Percentiles rank a stretch among this genome's conserved stretches.
phyloP scores from a whole-genome alignment of 2,113 vertebrate species.

The Gnathonemus longibarbis region DNA sequence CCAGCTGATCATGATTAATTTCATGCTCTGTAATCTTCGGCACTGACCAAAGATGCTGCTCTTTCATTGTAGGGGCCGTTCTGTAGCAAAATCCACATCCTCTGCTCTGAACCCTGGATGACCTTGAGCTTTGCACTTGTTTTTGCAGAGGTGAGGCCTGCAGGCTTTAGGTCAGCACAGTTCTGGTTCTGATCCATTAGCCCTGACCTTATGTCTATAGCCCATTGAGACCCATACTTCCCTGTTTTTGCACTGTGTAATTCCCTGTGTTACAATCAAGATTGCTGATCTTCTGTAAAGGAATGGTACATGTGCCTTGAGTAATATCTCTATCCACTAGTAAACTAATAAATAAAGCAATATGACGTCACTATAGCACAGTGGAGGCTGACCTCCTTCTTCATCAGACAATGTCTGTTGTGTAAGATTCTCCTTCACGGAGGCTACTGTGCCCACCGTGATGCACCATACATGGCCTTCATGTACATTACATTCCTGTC shows the following conservation, averaged over 20 bases:
- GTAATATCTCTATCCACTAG: neutral
- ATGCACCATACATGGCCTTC: neutral
- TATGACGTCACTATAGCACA: neutral
- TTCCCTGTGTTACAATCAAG: neutral
- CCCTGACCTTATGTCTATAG: neutral
- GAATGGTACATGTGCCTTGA: neutral
- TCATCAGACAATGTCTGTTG: slow-evolving; percentile 2
- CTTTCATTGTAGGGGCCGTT: neutral
- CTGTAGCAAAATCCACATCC: neutral
- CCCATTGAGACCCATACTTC: neutral
- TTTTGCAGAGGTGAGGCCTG: neutral
- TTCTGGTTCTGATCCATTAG: neutral
- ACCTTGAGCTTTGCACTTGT: neutral
- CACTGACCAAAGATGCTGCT: neutral
- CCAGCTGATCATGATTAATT: neutral
- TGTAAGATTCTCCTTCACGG: neutral
- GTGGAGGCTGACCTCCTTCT: neutral
- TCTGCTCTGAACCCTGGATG: neutral
- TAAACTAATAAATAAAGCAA: neutral
- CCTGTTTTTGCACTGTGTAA: neutral
- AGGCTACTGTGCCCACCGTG: neutral
- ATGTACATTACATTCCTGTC: neutral
- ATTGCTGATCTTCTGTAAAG: neutral
- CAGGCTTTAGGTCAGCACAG: neutral
- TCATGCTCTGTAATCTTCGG: neutral